phyloP scores from a whole-genome alignment of 2,797 vertebrate species.

The Nyctalus aviator region DNA sequence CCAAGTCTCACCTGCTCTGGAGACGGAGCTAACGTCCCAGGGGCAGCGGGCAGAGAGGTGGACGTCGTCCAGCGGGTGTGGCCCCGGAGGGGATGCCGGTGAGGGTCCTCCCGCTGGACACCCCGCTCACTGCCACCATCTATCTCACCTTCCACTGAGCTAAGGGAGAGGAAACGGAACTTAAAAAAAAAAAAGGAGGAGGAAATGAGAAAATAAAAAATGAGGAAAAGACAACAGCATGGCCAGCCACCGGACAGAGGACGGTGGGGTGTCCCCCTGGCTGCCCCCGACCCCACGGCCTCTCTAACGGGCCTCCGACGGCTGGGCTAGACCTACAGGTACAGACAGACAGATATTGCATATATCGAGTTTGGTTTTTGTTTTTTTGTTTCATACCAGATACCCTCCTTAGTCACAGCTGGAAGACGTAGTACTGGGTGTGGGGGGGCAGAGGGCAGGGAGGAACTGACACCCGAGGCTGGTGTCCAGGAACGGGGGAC shows the following conservation, averaged over 20 bases:
- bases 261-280: not conserved
- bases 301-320: not conserved
- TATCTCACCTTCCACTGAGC: constrained; percentile 70
- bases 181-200: not conserved
- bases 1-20: not conserved
- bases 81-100: not conserved
- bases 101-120: not conserved
- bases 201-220: not conserved
- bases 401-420: constrained; percentile 79
- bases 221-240: not conserved
- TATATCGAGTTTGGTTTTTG: constrained; percentile 81
- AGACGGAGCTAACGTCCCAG: not conserved
- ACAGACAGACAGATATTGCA: constrained; percentile 83
- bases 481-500: not conserved
- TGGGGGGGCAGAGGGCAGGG: constrained; percentile 13
- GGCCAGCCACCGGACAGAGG: not conserved
- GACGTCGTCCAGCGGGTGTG: rapidly evolving
- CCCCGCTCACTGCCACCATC: not conserved
- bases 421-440: constrained; percentile 85
- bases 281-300: not conserved
- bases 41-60: rapidly evolving
- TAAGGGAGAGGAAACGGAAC: not conserved
- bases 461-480: not conserved
- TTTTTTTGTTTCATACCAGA: constrained; percentile 71
- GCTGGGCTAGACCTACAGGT: not conserved